Conservation (phyloP, 2,888 invertebrate genomes). For the Branchipolynoe longqiensis region DNA sequence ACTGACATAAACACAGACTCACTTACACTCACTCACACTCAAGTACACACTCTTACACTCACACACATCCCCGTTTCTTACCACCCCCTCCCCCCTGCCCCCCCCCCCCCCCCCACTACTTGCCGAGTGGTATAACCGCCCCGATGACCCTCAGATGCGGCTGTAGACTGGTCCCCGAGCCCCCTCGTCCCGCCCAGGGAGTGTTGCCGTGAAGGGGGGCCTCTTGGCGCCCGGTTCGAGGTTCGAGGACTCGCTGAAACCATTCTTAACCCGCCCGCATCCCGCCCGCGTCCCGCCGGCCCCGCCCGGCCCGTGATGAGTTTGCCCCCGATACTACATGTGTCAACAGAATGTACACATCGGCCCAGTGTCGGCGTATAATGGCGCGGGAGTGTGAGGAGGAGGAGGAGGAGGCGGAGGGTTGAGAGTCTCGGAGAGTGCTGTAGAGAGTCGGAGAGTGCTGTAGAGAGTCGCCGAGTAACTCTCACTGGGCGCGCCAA, state of each 20-base stretch:
- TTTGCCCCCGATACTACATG: conserved; percentile 45
- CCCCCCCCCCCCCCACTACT: too few species aligned
- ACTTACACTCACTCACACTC: too few species aligned
- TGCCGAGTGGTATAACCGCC: too few species aligned
- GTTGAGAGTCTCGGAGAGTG: too few species aligned
- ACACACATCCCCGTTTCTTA: too few species aligned
- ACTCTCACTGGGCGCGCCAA: conserved; percentile 1
- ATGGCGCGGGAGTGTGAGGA: too few species aligned
- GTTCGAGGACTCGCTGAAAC: conserved; percentile 5
- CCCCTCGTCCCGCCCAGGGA: not conserved
- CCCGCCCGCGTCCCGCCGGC: conserved; percentile 5
- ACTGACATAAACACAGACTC: too few species aligned
- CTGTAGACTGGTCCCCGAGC: conserved; percentile 8
- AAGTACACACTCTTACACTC: too few species aligned
- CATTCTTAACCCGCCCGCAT: conserved; percentile 19
- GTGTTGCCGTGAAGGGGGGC: conserved; percentile 13
- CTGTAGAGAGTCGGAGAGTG: too few species aligned
- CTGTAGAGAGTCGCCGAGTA: conserved; percentile 32
- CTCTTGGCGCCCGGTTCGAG: conserved; percentile 38
- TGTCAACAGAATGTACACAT: conserved; percentile 48
- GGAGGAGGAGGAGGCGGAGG: too few species aligned
- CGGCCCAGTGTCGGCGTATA: conserved; percentile 35
- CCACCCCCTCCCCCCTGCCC: too few species aligned
- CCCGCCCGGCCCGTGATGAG: conserved; percentile 46
- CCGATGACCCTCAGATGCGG: not conserved